phyloP scores from a whole-genome alignment of 2,888 invertebrate genomes.

The Tupiocoris notatus region DNA sequence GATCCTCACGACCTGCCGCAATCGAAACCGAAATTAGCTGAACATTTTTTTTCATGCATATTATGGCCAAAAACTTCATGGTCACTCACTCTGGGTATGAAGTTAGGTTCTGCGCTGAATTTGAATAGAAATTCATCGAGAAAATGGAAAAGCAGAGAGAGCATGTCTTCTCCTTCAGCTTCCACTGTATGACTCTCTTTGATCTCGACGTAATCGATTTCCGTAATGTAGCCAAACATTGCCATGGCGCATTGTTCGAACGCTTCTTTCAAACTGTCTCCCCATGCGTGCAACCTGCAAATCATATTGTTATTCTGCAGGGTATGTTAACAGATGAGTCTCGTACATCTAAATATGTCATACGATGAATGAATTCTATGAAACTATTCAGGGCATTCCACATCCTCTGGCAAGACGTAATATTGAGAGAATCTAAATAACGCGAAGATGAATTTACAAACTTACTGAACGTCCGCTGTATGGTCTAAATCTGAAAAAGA shows the following conservation, averaged over 20 bases:
- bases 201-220: slow-evolving; percentile 77
- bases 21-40: background rate
- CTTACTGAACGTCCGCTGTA: slow-evolving; percentile 98
- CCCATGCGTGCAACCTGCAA: slow-evolving; percentile 89
- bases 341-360: too few species aligned
- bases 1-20: slow-evolving; percentile 78
- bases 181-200: slow-evolving; percentile 75
- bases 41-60: background rate
- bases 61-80: too few species aligned
- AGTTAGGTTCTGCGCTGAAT: slow-evolving; percentile 87
- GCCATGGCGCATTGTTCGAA: slow-evolving; percentile 94
- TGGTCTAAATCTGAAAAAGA: slow-evolving; percentile 89
- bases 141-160: slow-evolving; percentile 85
- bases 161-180: slow-evolving; percentile 84
- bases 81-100: slow-evolving; percentile 68
- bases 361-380: too few species aligned
- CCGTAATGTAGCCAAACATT: slow-evolving; percentile 99
- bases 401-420: too few species aligned
- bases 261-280: slow-evolving; percentile 77
- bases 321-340: too few species aligned
- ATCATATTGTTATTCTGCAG: too few species aligned
- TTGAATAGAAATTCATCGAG: slow-evolving; percentile 90
- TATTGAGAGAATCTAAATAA: too few species aligned
- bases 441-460: too few species aligned
- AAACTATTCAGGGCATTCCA: too few species aligned